phyloP scores from a whole-genome alignment of 1,140 invertebrate genomes.

The Nasonia giraulti region DNA sequence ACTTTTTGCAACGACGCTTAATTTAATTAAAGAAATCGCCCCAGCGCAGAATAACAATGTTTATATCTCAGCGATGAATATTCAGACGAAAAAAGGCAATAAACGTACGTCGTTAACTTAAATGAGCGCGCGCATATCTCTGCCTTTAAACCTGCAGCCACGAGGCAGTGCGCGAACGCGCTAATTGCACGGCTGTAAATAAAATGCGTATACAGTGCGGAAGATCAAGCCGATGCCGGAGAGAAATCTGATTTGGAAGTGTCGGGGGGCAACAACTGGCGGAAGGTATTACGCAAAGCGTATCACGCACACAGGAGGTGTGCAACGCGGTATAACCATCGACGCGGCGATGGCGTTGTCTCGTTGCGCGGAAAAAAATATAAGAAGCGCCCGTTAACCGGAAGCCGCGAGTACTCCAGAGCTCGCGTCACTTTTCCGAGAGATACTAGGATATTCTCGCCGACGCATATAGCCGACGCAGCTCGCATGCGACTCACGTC shows the following conservation, averaged over 20 bases:
- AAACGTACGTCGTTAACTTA: background rate
- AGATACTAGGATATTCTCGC: background rate
- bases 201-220: background rate
- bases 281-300: conserved; percentile 11
- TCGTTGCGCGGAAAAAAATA: background rate
- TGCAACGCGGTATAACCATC: background rate
- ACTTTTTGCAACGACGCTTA: too few relatives aligned
- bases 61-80: background rate
- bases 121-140: background rate
- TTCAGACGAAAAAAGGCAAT: background rate
- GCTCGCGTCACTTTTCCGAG: background rate
- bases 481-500: conserved; percentile 20
- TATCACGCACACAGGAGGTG: background rate
- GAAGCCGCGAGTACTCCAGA: background rate
- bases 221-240: background rate
- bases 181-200: background rate
- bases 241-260: conserved; percentile 24
- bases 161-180: background rate
- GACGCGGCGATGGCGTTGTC: background rate
- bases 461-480: background rate
- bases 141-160: background rate
- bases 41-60: background rate
- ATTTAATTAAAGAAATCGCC: background rate
- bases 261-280: background rate
- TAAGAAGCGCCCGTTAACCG: conserved; percentile 11